Evolutionary conservation across 2,113 vertebrate genomes (phyloP).

Genomic region (Nicator chloris): DNA sequence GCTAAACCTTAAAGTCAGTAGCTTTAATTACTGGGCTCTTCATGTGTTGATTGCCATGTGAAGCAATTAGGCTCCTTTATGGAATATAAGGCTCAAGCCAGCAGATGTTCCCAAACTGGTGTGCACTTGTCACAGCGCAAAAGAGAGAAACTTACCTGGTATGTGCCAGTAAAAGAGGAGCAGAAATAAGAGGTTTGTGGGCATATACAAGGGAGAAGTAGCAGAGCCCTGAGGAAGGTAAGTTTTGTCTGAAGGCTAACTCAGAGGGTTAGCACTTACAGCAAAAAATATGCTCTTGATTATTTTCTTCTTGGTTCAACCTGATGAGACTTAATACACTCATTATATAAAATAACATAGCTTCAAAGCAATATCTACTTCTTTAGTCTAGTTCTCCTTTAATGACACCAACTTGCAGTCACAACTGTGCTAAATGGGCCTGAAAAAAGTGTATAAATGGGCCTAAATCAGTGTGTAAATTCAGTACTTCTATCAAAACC

Average conservation of each 20-base stretch:
- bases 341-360: not conserved
- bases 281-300: not conserved
- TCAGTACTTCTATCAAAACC: not conserved
- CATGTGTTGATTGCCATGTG: not conserved
- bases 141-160: accelerated
- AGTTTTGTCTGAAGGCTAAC: not conserved
- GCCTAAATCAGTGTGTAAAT: not conserved
- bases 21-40: not conserved
- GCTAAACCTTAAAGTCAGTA: not conserved
- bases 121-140: not conserved
- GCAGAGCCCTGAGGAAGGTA: not conserved
- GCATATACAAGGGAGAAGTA: not conserved
- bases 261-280: not conserved
- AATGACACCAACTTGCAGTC: not conserved
- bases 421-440: not conserved
- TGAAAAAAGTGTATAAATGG: not conserved
- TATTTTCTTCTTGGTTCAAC: not conserved
- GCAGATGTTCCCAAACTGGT: not conserved
- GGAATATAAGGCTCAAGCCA: not conserved
- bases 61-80: not conserved
- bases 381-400: not conserved
- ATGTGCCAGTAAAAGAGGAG: not conserved
- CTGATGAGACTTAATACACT: not conserved
- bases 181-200: not conserved
- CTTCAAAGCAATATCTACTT: not conserved